These are phyloP conservation scores for Caenorhabditis brenneri DNA, from an alignment of 1,140 invertebrate genomes.

Conservation along the genomic window DNA sequence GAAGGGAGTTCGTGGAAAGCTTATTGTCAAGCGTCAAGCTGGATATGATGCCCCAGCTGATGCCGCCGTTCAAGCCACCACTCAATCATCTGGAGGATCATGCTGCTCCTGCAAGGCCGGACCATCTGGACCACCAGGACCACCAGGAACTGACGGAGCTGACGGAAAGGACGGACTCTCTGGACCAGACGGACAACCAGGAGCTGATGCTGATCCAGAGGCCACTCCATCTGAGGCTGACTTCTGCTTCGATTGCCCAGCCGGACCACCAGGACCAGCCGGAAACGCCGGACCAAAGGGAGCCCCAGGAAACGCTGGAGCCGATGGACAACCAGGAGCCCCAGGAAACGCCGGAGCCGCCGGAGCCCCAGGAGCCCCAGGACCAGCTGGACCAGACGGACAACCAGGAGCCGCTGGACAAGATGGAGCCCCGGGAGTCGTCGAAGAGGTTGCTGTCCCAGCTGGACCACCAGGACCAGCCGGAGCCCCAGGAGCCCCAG, in stretches of 20 bases:
- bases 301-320: conserved; percentile 55
- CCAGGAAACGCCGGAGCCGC: conserved; percentile 50
- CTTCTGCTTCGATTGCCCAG: conserved; percentile 64
- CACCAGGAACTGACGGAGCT: conserved; percentile 56
- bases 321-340: conserved; percentile 50
- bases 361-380: conserved; percentile 52
- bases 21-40: conserved; percentile 51
- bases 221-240: conserved; percentile 49
- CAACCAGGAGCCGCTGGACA: conserved; percentile 55
- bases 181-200: conserved; percentile 54
- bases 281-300: conserved; percentile 61
- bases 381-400: conserved; percentile 56
- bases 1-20: conserved; percentile 54
- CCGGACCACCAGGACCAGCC: conserved; percentile 58
- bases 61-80: conserved; percentile 44
- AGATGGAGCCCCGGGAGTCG: conserved; percentile 50
- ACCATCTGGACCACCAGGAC: conserved; percentile 51
- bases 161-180: conserved; percentile 57
- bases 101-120: conserved; percentile 54
- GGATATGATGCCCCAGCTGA: conserved; percentile 53
- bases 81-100: conserved; percentile 37
- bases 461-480: conserved; percentile 51
- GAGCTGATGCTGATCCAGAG: conserved; percentile 56
- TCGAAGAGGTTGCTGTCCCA: conserved; percentile 49
- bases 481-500: conserved; percentile 50